Conservation (phyloP, 2,797 vertebrate species). For the Poeciliopsis gracilis region DNA sequence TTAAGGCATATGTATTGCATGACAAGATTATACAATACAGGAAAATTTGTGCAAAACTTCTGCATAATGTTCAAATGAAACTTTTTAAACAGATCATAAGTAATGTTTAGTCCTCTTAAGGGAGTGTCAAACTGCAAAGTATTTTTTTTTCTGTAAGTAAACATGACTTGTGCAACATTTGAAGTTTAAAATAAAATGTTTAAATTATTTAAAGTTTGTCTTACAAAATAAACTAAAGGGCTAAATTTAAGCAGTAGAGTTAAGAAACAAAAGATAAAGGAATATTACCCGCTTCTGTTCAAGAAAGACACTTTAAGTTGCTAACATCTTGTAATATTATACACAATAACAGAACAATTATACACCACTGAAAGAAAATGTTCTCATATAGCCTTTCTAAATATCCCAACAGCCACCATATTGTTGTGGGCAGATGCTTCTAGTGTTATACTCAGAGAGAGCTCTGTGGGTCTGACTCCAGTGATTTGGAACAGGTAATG, state of each 20-base stretch:
- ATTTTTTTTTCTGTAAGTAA: not conserved
- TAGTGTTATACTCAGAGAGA: not conserved
- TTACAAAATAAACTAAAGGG: not conserved
- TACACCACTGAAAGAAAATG: not conserved
- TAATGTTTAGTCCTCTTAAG: not conserved
- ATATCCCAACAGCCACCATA: not conserved
- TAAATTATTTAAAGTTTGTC: not conserved
- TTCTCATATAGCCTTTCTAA: not conserved
- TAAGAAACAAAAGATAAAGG: not conserved
- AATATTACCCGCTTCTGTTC: not conserved
- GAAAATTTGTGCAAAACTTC: not conserved
- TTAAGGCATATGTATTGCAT: not conserved
- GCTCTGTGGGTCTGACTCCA: not conserved
- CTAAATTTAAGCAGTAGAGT: not conserved
- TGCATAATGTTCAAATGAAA: not conserved
- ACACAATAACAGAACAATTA: not conserved
- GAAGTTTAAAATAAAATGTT: not conserved
- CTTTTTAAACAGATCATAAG: not conserved
- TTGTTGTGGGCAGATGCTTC: not conserved
- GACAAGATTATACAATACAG: not conserved
- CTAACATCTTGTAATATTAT: not conserved
- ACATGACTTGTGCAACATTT: not conserved
- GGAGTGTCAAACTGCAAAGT: not conserved
- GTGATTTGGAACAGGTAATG: slow-evolving; percentile 17
- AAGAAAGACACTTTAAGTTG: not conserved